Percentiles rank a stretch among this genome's conserved stretches.
These are phyloP conservation scores for Dipodomys merriami DNA, from an alignment of 2,113 vertebrate genomes.

Conservation along the genomic window DNA sequence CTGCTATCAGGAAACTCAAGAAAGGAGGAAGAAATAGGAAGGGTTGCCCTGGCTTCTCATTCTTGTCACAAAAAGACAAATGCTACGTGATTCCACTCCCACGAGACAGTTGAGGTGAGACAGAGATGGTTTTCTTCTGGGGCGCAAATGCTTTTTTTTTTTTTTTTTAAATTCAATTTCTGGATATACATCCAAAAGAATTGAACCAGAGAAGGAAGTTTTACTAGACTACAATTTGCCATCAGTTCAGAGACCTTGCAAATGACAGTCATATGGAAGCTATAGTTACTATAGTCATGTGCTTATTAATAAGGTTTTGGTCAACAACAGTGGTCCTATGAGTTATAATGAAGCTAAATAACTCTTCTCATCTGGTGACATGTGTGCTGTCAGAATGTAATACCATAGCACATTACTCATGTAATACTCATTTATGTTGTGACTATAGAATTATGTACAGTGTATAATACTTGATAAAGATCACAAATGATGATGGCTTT, in stretches of 20 bases:
- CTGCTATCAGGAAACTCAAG: slow-evolving; percentile 43
- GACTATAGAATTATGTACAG: not conserved
- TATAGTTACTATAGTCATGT: not conserved
- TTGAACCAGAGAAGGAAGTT: no score
- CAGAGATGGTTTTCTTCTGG: no score
- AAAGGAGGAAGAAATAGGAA: not conserved
- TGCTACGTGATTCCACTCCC: no score
- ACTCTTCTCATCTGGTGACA: not conserved
- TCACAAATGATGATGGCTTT: not conserved
- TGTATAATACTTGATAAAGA: not conserved
- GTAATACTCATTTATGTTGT: no score
- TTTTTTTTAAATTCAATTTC: no score
- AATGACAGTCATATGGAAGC: not conserved
- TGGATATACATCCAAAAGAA: no score
- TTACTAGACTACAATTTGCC: not conserved
- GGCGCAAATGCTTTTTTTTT: no score
- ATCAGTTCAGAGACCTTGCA: not conserved
- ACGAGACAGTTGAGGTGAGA: no score
- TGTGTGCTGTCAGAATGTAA: not conserved
- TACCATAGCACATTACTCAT: not conserved
- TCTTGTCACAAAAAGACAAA: not conserved
- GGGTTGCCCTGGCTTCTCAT: not conserved
- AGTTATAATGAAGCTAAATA: not conserved
- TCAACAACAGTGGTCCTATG: not conserved
- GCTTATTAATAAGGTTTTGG: not conserved